Conservation (phyloP, 2,113 vertebrate species). For the Felis chaus region DNA sequence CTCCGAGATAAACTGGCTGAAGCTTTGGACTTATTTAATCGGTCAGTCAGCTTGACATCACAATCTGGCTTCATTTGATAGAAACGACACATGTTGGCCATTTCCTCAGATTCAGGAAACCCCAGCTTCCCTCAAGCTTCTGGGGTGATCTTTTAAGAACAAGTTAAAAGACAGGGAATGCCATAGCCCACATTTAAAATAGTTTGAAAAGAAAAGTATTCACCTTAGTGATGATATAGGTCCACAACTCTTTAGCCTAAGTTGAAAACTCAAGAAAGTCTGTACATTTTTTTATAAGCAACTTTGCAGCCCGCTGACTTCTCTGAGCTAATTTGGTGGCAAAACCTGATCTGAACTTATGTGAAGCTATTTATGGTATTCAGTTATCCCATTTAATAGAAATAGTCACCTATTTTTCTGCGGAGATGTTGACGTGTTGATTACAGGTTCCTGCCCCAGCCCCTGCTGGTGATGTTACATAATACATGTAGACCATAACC, state of each 20-base stretch:
- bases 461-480: not conserved
- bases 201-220: not conserved
- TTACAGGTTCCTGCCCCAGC: not conserved
- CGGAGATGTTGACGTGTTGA: not conserved
- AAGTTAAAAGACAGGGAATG: not conserved
- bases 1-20: slow-evolving; percentile 60
- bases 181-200: not conserved
- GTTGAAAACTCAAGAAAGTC: not conserved
- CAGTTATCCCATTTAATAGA: not conserved
- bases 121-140: slow-evolving; percentile 57
- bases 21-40: slow-evolving; percentile 60
- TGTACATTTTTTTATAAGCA: not conserved
- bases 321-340: not conserved
- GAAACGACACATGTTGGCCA: slow-evolving; percentile 63
- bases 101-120: slow-evolving; percentile 27
- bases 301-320: not conserved
- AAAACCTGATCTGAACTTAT: not conserved
- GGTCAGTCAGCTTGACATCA: slow-evolving; percentile 37
- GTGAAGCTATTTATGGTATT: not conserved
- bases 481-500: not conserved
- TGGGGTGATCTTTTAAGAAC: slow-evolving; percentile 53
- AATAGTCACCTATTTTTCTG: not conserved
- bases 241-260: not conserved
- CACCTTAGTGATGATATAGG: not conserved
- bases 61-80: slow-evolving; percentile 36